phyloP scores from a whole-genome alignment of 1,140 invertebrate species.

The Chelonus insularis region DNA sequence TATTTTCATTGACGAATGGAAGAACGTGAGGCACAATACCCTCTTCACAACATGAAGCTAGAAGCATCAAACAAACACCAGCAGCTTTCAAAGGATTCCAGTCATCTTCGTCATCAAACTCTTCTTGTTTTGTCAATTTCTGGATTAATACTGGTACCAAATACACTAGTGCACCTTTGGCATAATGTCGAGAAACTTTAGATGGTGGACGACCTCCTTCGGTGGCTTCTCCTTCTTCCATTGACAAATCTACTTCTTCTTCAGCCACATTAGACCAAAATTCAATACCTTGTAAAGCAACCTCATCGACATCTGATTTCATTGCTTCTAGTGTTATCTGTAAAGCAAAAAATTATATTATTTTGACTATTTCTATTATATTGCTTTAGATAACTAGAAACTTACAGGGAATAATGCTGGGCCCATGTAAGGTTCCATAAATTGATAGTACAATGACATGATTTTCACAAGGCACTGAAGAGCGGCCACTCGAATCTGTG shows the following conservation, averaged over 20 bases:
- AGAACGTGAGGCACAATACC: conserved; percentile 94
- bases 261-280: conserved; percentile 99
- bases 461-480: conserved; percentile 99
- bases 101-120: conserved; percentile 95
- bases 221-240: conserved; percentile 91
- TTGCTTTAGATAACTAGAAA: conserved; percentile 26
- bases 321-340: conserved; percentile 97
- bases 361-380: neutral
- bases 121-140: conserved; percentile 93
- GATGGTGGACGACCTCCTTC: conserved; percentile 91
- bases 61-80: conserved; percentile 97
- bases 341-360: neutral
- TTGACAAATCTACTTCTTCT: conserved; percentile 96
- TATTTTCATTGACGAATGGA: conserved; percentile 96
- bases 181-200: conserved; percentile 89
- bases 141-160: conserved; percentile 93
- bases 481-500: conserved; percentile 90
- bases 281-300: conserved; percentile 98
- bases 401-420: conserved; percentile 93
- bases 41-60: conserved; percentile 96
- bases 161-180: conserved; percentile 93
- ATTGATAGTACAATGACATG: conserved; percentile 97
- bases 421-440: conserved; percentile 99
- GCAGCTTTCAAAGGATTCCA: conserved; percentile 99
- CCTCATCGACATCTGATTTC: conserved; percentile 94